Percentiles rank a stretch among this genome's conserved stretches.
phyloP scores from a whole-genome alignment of 2,113 vertebrate species.

The Proterorhinus semilunaris region DNA sequence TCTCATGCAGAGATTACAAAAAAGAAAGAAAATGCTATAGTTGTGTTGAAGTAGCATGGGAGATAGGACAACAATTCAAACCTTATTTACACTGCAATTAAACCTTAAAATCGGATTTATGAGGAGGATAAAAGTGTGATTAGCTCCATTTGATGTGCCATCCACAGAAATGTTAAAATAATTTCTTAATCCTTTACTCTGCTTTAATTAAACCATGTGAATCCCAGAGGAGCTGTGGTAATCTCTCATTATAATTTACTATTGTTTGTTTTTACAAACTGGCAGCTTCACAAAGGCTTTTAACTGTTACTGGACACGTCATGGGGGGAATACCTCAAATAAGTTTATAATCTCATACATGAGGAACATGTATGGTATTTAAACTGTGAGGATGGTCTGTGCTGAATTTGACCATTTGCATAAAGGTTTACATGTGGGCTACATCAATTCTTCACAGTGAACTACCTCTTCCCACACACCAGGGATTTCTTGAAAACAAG shows the following conservation, averaged over 20 bases:
- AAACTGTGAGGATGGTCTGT: too few relatives aligned
- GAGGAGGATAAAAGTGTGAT: neutral
- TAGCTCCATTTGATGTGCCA: slow-evolving; percentile 1
- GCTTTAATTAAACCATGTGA: slow-evolving; percentile 8
- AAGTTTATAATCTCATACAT: slow-evolving; percentile 40
- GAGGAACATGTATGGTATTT: neutral
- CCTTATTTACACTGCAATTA: neutral
- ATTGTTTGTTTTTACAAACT: slow-evolving; percentile 43
- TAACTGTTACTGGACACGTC: slow-evolving; percentile 32
- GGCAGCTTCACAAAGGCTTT: slow-evolving; percentile 37
- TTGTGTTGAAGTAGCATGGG: neutral
- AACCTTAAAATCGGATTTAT: neutral
- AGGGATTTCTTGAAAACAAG: too few relatives aligned
- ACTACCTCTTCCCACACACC: too few relatives aligned
- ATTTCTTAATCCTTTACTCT: slow-evolving; percentile 1
- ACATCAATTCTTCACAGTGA: too few relatives aligned
- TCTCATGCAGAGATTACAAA: neutral
- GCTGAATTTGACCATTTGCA: too few relatives aligned
- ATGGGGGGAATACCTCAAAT: slow-evolving; percentile 63
- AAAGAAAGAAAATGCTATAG: neutral
- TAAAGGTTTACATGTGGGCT: too few relatives aligned
- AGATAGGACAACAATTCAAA: neutral
- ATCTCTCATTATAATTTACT: slow-evolving; percentile 29
- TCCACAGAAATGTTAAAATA: neutral
- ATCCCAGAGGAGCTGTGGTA: slow-evolving; percentile 33